Evolutionary conservation across 2,113 vertebrate species (phyloP).

Genomic region (Malurus cyaneus): DNA sequence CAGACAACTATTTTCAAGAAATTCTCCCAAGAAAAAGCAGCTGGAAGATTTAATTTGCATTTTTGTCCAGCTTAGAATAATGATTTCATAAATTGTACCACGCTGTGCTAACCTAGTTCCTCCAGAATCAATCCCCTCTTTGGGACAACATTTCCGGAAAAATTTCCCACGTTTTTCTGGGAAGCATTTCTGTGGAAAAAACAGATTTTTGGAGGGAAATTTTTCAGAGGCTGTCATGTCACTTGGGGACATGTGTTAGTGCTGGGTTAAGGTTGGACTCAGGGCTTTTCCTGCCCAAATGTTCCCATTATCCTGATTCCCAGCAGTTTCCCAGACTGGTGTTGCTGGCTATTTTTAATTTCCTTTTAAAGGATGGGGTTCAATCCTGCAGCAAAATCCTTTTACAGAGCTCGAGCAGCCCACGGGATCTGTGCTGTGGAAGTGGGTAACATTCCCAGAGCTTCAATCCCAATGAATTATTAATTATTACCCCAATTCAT

Average conservation of each 20-base stretch:
- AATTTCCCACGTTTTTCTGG: fast-evolving
- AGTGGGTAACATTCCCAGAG: background rate
- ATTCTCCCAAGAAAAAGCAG: background rate
- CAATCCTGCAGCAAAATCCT: background rate
- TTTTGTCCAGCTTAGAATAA: background rate
- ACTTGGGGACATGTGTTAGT: background rate
- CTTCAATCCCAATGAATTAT: background rate
- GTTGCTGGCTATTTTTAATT: background rate
- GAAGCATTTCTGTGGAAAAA: background rate
- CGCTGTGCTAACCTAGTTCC: background rate
- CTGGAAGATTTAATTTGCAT: background rate
- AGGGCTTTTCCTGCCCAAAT: background rate
- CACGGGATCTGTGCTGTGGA: background rate
- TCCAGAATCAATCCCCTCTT: background rate
- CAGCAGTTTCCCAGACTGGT: background rate
- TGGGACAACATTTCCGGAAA: background rate
- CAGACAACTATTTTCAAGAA: background rate
- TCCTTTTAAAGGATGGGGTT: background rate
- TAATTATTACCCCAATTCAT: background rate
- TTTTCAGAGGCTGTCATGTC: background rate
- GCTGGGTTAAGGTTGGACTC: background rate
- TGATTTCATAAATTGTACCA: background rate
- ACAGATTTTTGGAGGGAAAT: background rate
- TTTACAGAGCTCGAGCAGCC: background rate
- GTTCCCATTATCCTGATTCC: background rate